A percentile compares a stretch with the other conserved stretches of the same genome.
Evolutionary conservation across 2,888 invertebrate species (phyloP).

Genomic region (Aproaerema taeniolella): DNA sequence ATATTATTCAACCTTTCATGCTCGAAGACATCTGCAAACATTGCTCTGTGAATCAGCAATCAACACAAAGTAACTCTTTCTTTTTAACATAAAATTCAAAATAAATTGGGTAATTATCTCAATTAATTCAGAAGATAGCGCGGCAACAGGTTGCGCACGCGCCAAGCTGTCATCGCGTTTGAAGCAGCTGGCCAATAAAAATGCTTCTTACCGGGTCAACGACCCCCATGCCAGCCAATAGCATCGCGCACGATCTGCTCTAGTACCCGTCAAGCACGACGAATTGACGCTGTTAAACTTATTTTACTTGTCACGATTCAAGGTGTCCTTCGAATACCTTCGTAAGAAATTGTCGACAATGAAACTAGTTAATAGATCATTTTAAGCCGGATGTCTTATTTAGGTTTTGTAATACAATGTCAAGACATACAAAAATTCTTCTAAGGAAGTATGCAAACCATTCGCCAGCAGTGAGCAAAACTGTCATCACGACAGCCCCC

Average conservation of each 20-base stretch:
- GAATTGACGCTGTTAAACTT: slow-evolving; percentile 48
- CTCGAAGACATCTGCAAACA: no score
- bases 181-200: slow-evolving; percentile 25
- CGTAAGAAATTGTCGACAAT: slow-evolving; percentile 20
- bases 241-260: slow-evolving; percentile 42
- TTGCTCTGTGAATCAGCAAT: no score
- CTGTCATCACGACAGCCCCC: neutral
- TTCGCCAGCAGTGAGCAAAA: neutral
- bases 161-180: slow-evolving; percentile 21
- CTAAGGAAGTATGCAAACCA: no score
- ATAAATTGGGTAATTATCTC: slow-evolving; percentile 10
- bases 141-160: slow-evolving; percentile 25
- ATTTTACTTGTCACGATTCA: slow-evolving; percentile 45
- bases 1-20: slow-evolving; percentile 4
- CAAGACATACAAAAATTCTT: no score
- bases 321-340: slow-evolving; percentile 25
- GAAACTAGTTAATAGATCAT: neutral
- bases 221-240: slow-evolving; percentile 51
- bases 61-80: no score
- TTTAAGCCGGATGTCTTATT: neutral
- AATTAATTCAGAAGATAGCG: slow-evolving; percentile 17
- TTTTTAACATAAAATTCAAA: no score
- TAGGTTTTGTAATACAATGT: no score
- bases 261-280: slow-evolving; percentile 56
- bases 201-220: slow-evolving; percentile 45